phyloP scores from a whole-genome alignment of 2,797 vertebrate species.

The Apogon hyalosoma region DNA sequence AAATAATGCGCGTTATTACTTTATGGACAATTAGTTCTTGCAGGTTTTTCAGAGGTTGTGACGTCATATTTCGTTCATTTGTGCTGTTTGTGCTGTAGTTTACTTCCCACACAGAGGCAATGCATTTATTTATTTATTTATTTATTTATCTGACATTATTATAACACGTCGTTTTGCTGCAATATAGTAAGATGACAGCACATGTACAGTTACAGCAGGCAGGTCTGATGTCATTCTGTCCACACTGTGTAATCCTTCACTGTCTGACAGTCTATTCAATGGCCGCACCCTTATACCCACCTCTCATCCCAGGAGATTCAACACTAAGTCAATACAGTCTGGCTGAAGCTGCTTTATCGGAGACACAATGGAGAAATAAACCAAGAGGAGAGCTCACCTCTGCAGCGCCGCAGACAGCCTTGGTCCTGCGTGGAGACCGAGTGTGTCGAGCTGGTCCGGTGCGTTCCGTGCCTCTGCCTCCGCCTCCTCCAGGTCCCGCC shows the following conservation, averaged over 20 bases:
- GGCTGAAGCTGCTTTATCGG: constrained; percentile 58
- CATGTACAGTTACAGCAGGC: background rate
- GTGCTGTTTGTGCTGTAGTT: background rate
- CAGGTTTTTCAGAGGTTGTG: constrained; percentile 16
- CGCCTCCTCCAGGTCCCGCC: constrained; percentile 61
- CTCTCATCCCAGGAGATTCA: constrained; percentile 70
- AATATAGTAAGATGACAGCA: background rate
- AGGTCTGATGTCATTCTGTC: constrained; percentile 14
- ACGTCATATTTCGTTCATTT: background rate
- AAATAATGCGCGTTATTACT: background rate
- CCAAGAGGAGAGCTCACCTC: constrained; percentile 63
- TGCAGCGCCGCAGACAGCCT: constrained; percentile 22
- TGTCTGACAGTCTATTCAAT: constrained; percentile 62
- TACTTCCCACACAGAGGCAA: constrained; percentile 40
- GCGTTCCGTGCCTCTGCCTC: constrained; percentile 26
- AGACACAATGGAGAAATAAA: constrained; percentile 23
- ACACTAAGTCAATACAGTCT: constrained; percentile 65
- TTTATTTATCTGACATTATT: background rate
- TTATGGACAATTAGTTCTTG: background rate
- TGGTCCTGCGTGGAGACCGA: constrained; percentile 6
- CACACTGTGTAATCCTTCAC: constrained; percentile 2
- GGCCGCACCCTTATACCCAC: constrained; percentile 80
- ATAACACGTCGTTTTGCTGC: background rate
- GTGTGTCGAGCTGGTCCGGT: constrained; percentile 29
- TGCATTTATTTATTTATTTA: constrained; percentile 45